Percentiles rank a stretch among this genome's conserved stretches.
These are phyloP conservation scores for Amblyopsis hoosieri DNA, from an alignment of 2,797 vertebrate genomes.

Conservation along the genomic window DNA sequence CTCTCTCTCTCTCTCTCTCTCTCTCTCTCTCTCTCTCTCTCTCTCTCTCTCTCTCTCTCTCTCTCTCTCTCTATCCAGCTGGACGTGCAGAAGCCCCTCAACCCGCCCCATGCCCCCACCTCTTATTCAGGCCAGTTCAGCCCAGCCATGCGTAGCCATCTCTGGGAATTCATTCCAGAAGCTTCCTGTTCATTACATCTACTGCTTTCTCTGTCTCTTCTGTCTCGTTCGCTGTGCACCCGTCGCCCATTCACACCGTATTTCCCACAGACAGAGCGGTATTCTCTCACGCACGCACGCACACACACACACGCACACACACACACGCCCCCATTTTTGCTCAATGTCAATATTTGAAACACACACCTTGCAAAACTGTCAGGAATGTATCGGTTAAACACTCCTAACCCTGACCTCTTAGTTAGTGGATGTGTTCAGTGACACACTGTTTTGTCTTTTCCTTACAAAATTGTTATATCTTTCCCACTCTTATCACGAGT, in stretches of 20 bases:
- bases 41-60: conserved; percentile 15
- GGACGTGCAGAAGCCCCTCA: too few species aligned
- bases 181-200: conserved; percentile 71
- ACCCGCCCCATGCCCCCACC: conserved; percentile 44
- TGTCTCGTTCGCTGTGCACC: not conserved
- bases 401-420: too few species aligned
- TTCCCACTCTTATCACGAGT: too few species aligned
- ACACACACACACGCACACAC: not conserved
- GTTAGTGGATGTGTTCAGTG: too few species aligned
- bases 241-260: conserved; percentile 30
- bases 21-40: conserved; percentile 29
- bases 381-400: too few species aligned
- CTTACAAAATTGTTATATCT: too few species aligned
- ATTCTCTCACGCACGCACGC: conserved; percentile 9
- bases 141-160: conserved; percentile 74
- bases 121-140: conserved; percentile 75
- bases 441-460: too few species aligned
- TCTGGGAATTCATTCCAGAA: conserved; percentile 77
- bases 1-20: too few species aligned
- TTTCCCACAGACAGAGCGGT: conserved; percentile 33
- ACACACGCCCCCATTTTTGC: not conserved
- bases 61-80: conserved; percentile 29
- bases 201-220: not conserved
- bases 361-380: too few species aligned
- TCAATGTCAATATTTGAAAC: not conserved